These are phyloP conservation scores for Australoheros scitulus DNA, from an alignment of 2,113 vertebrate genomes.

Conservation along the genomic window DNA sequence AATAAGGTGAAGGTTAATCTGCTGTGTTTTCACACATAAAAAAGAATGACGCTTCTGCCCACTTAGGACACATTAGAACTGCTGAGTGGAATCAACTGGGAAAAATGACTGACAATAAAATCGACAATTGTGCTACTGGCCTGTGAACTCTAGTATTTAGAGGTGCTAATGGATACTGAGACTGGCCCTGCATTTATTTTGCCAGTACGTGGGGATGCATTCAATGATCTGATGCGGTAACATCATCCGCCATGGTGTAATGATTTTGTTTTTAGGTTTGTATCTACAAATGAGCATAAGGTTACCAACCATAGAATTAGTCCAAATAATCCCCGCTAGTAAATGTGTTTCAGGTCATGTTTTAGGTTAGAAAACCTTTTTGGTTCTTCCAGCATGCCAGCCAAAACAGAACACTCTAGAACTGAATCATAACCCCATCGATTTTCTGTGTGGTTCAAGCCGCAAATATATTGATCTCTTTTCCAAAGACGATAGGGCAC, in stretches of 20 bases:
- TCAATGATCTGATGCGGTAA: not conserved
- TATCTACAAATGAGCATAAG: too few species aligned
- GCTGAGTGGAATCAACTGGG: not conserved
- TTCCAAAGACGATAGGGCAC: not conserved
- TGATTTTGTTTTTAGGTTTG: too few species aligned
- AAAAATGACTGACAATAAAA: slow-evolving; percentile 10
- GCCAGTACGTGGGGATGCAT: not conserved
- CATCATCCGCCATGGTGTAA: not conserved
- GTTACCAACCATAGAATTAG: too few species aligned
- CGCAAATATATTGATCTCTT: not conserved
- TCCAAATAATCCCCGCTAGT: too few species aligned
- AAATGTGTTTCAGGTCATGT: too few species aligned
- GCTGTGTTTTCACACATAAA: not conserved
- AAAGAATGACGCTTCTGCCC: not conserved
- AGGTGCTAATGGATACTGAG: not conserved
- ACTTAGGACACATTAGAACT: not conserved
- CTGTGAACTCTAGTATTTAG: not conserved
- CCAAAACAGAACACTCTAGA: too few species aligned
- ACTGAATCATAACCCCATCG: too few species aligned
- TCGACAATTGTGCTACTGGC: not conserved
- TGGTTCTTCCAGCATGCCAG: too few species aligned
- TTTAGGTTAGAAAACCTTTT: too few species aligned
- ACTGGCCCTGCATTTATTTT: not conserved
- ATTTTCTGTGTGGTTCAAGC: not conserved
- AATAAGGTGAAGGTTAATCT: not conserved